A percentile compares a stretch with the other conserved stretches of the same genome.
These are phyloP conservation scores for Aphodius granarius DNA, from an alignment of 2,888 invertebrate species.

Conservation along the genomic window DNA sequence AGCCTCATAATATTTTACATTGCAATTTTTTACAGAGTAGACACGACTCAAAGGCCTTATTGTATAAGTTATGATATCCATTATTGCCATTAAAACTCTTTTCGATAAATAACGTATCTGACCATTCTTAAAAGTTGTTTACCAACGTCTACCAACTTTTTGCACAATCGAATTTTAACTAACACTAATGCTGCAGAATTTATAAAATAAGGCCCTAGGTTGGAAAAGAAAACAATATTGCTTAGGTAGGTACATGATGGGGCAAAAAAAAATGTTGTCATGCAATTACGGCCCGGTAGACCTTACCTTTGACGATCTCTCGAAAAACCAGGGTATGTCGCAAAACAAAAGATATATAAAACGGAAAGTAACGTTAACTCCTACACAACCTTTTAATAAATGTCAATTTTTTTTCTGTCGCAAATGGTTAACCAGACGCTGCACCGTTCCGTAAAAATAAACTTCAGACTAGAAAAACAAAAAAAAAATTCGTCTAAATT, in stretches of 20 bases:
- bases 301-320: neutral
- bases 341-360: neutral
- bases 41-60: neutral
- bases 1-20: conserved; percentile 12
- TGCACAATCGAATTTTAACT: no score
- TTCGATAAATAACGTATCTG: no score
- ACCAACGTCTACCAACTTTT: no score
- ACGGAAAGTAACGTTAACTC: neutral
- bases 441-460: neutral
- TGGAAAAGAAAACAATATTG: neutral
- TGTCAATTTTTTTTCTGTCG: neutral
- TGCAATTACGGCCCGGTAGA: neutral
- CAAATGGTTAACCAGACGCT: neutral
- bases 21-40: conserved; percentile 2
- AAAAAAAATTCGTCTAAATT: neutral
- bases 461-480: neutral
- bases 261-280: neutral
- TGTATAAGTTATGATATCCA: no score
- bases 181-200: no score
- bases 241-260: neutral
- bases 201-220: no score
- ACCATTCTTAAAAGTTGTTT: no score
- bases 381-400: neutral
- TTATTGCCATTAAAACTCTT: no score
- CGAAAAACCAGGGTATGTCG: neutral